Evolutionary conservation across 2,797 vertebrate species (phyloP).

Genomic region (Neoniphon sammara): DNA sequence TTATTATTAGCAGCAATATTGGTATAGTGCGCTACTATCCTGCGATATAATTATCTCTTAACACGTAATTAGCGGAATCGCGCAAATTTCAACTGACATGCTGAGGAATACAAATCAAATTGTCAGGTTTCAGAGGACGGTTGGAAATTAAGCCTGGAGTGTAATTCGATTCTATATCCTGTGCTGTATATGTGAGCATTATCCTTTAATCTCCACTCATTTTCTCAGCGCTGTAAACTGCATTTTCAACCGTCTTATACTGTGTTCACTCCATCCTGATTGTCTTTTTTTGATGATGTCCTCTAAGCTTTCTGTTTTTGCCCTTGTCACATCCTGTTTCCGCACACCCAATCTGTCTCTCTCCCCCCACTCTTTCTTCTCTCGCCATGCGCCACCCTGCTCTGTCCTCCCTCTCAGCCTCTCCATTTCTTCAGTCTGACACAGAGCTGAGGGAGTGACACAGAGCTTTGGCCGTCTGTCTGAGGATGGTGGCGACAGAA

Average conservation of each 20-base stretch:
- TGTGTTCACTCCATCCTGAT: constrained; percentile 1
- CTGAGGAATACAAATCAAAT: neutral
- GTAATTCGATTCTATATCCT: neutral
- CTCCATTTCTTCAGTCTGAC: constrained; percentile 9
- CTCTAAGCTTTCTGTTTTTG: constrained; percentile 42
- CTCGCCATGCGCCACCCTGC: neutral
- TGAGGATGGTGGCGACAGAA: neutral
- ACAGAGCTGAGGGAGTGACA: constrained; percentile 17
- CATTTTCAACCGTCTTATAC: constrained; percentile 4
- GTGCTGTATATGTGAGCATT: constrained; percentile 21
- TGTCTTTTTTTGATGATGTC: constrained; percentile 31
- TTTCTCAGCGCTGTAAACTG: constrained; percentile 9
- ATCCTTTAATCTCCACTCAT: constrained; percentile 38
- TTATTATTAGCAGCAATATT: constrained; percentile 24
- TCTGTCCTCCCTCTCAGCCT: constrained; percentile 8
- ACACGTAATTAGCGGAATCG: neutral
- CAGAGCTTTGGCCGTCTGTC: constrained; percentile 32
- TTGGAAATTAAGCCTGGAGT: neutral
- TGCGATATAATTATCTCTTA: neutral
- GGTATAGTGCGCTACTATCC: neutral
- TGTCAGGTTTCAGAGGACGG: neutral
- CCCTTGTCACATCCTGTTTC: constrained; percentile 54
- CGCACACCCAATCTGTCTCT: constrained; percentile 42
- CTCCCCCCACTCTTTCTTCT: neutral
- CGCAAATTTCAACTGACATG: constrained; percentile 8